Evolutionary conservation across 2,113 vertebrate genomes (phyloP).

Genomic region (Columba livia): DNA sequence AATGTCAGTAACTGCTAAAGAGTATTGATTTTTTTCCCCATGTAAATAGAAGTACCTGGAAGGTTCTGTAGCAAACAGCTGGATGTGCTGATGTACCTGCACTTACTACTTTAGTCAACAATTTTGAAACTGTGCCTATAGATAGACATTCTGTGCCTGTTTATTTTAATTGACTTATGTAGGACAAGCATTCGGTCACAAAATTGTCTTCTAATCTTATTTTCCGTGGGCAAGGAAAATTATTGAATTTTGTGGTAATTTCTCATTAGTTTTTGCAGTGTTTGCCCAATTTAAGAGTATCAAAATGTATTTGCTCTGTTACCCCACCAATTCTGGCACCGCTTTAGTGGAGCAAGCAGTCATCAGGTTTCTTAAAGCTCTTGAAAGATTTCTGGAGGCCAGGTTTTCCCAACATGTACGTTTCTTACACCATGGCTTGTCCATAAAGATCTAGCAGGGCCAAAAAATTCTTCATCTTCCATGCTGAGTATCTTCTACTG

Average conservation of each 20-base stretch:
- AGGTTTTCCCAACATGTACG: rapidly evolving
- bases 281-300: neutral
- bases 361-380: neutral
- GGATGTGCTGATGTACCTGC: neutral
- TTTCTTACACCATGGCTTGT: neutral
- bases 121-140: neutral
- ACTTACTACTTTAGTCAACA: neutral
- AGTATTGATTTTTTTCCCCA: neutral
- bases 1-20: neutral
- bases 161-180: neutral
- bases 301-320: neutral
- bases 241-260: neutral
- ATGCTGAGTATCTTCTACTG: neutral
- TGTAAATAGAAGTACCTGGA: neutral
- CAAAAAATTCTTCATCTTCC: neutral
- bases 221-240: neutral
- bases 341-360: neutral
- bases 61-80: neutral
- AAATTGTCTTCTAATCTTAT: neutral
- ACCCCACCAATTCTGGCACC: neutral
- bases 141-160: neutral
- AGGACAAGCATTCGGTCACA: neutral
- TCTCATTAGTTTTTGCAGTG: neutral
- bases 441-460: neutral
- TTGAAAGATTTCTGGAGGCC: neutral